Evolutionary conservation across 2,113 vertebrate genomes (phyloP), one percentile per base, ranked within the genome.

Genomic region (Anarhynchus alexandrinus): DNA sequence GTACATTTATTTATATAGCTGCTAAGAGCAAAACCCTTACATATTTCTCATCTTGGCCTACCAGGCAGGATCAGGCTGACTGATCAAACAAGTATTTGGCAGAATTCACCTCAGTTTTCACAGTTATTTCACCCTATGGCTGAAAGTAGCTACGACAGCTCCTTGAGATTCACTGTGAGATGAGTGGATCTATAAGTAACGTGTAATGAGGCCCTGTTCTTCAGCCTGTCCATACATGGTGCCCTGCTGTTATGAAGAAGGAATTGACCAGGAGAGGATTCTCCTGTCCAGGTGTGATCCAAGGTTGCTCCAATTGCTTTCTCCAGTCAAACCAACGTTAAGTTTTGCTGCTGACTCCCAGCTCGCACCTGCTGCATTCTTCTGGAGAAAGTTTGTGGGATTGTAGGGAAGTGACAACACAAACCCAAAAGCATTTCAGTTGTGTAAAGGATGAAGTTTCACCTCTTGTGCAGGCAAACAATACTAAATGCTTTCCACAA

Each of bases 201-300:
- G 58, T 1, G 1, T 65, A 84, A 49, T 0, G 0, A 65, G 36
- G 30, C 11, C 27, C 23, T 74, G 8, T 32, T 76, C 22, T 67
- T 88, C 45, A 45, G 6, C 15, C 13, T 57, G 19, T 64, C 16
- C 29, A 21, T 29, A 32, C 30, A 40, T 29, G 19, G 15, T 64
- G 73, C 16, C 11, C 47, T 51, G 19, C 16, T 61, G n/a, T 62
- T 62, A 84, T 3, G 15, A 78, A 59, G 11, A 61, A 67, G 5
- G 43, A 38, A 19, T 59, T 74, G 32, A 67, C 15, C 9, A 67
- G 51, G 29, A 89, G 22, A 71, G 45, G 19, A 71, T 71, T 89
- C 16, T 85, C 17, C 13, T 23, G 62, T n/a, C 25, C 12, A 82
- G 87, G 11, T 11, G 17, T 62, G 19, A 83, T n/a, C 36, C 51